A percentile compares a stretch with the other conserved stretches of the same genome.
Evolutionary conservation across 2,113 vertebrate species (phyloP).

Genomic region (Calyptommatus sinebrachiatus): DNA sequence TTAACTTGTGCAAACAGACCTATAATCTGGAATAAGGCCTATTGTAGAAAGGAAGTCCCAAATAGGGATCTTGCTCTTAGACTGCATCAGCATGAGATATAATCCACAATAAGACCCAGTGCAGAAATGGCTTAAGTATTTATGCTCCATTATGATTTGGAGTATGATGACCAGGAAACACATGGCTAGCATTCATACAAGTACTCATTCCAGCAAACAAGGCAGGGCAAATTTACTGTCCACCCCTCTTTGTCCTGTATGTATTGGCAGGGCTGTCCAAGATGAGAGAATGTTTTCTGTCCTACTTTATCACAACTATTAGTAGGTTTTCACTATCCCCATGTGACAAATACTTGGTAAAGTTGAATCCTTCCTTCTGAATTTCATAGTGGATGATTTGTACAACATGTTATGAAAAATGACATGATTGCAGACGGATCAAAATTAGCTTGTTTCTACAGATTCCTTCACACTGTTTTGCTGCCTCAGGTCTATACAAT

Average conservation of each 20-base stretch:
- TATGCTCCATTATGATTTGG: neutral
- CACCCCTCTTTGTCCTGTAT: neutral
- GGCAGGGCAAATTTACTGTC: neutral
- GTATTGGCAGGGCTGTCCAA: constrained; percentile 19
- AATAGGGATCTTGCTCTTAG: no score
- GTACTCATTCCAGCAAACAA: constrained; percentile 2
- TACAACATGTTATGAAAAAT: constrained; percentile 46
- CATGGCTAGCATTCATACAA: neutral
- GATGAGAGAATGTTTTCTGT: constrained; percentile 33
- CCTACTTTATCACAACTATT: constrained; percentile 40
- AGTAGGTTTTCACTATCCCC: constrained; percentile 41
- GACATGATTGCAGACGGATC: constrained; percentile 30
- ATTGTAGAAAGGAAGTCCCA: no score
- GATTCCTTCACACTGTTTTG: neutral
- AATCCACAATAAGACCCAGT: neutral
- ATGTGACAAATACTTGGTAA: constrained; percentile 32
- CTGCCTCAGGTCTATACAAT: constrained; percentile 39
- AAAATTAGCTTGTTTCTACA: constrained; percentile 38
- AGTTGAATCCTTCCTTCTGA: constrained; percentile 27
- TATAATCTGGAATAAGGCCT: no score
- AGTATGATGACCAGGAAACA: constrained; percentile 8
- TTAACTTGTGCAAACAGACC: no score
- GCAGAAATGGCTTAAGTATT: neutral
- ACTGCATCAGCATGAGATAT: no score
- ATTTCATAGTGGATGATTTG: constrained; percentile 45